Base-by-base conservation (phyloP, 2,888 invertebrate species). In the Stenotaenia linearis region DNA sequence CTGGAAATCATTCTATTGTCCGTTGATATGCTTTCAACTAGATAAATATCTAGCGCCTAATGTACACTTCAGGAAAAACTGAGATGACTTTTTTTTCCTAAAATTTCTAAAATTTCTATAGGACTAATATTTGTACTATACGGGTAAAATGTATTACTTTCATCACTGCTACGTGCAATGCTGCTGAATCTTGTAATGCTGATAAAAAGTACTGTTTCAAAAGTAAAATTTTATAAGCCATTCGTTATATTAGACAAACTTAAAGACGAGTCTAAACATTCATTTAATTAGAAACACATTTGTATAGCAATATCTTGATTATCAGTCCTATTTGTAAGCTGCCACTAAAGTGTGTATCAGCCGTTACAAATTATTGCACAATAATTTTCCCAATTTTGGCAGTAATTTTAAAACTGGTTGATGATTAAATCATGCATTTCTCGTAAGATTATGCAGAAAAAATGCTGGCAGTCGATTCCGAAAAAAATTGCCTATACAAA, bases 351-450 rank as follows among this genome's bases (percentile, higher is more conserved):
- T 69, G 69, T 69, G 69, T 28, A 15, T 28, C 69, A 69, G 69
- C 28, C n/a, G 69, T 69, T 69, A 69, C 69, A 69, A 69, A 69
- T 69, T 69, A 69, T 69, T 69, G 69, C 69, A 69, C 69, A 69
- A 25, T 69, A 12, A 15, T 69, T 25, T 69, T 69, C 6, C 10
- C 25, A 50, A 69, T 28, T 69, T 69, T 69, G 69, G 69, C 69
- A 69, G 69, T 69, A 69, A 69, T 28, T 69, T 69, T 69, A 69
- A 25, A 69, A 69, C 69, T 69, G 69, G 69, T 69, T 69, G 69
- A 69, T 69, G 69, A 69, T 69, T 69, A 69, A 69, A 28, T n/a
- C n/a, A n/a, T 69, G 69, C 69, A 69, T 69, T 69, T 69, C 25
- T 28, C 69, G 4, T 0, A 50, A 69, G 28, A 28, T 69, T 28